Evolutionary conservation across 1,140 invertebrate genomes (phyloP), one percentile per base, ranked within the genome.

Genomic region (Melitaea cinxia): DNA sequence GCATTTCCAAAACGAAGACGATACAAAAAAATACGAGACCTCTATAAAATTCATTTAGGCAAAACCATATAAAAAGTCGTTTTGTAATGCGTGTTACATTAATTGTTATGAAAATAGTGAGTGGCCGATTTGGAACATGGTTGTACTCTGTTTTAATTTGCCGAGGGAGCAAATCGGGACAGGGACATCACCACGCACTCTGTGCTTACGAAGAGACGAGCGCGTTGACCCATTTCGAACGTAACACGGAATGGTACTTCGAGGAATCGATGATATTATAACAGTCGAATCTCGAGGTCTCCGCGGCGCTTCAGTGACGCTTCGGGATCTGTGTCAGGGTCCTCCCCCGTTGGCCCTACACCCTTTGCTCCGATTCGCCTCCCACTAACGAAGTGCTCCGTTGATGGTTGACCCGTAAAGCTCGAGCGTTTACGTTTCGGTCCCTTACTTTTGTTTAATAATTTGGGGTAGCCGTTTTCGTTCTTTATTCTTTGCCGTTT

Each of bases 321-420:
- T 75, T 80, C 71, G 69, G 78, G 83, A 91, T 89, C 85, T 87
- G 82, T 91, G 88, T 91, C 88, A 91, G 85, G 86, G 86, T 86
- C 81, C 81, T 79, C 84, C 82, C 78, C 78, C 78, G 70, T 75
- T 69, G 73, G 75, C 80, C 81, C 78, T 85, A 70, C 82, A 73
- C 83, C 81, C 84, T 80, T 71, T 73, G 68, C 78, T 68, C 63
- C 54, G 33, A 66, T 66, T 67, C 73, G 65, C 75, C 61, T 74
- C 66, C 73, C 62, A 56, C 70, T 33, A 47, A 59, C 50, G 28
- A 58, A 64, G 37, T 54, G 37, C 56, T 68, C 63, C 53, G 52
- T 47, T 66, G 55, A 62, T 66, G 62, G 50, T 71, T 72, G 61
- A 74, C 79, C 72, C 72, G 80, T 83, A 85, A 82, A 88, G 84